Conservation (phyloP, 2,113 vertebrate species). For the Tauraco erythrolophus region DNA sequence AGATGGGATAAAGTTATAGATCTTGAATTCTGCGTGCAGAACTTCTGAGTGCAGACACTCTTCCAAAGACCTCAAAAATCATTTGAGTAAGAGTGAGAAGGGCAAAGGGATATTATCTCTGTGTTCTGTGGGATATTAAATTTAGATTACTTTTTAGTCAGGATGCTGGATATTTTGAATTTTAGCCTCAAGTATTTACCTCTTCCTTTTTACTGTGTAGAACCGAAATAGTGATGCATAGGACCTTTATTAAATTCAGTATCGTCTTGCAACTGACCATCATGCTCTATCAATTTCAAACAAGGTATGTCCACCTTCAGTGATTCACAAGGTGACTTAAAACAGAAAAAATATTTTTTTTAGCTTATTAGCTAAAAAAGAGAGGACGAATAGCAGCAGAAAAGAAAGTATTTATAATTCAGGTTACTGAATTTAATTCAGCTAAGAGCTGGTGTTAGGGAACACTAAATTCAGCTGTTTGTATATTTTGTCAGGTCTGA, state of each 20-base stretch:
- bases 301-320: background rate
- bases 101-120: background rate
- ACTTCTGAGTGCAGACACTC: background rate
- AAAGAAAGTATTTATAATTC: background rate
- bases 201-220: background rate
- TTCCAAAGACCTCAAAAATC: background rate
- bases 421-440: background rate
- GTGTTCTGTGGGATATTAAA: background rate
- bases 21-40: background rate
- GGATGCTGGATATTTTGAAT: background rate
- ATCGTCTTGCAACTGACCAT: background rate
- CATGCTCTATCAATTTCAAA: background rate
- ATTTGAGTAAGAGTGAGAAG: background rate
- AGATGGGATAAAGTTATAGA: background rate
- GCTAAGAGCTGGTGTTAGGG: background rate
- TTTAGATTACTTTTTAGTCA: background rate
- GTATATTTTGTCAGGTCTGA: background rate
- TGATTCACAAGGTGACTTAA: background rate
- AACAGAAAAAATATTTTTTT: background rate
- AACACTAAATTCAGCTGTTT: background rate
- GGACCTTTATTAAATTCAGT: background rate
- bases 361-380: background rate
- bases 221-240: background rate
- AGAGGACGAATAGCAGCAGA: background rate
- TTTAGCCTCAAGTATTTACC: background rate